Base-by-base conservation (phyloP, 2,888 invertebrate species). In the Chydorus sphaericus region DNA sequence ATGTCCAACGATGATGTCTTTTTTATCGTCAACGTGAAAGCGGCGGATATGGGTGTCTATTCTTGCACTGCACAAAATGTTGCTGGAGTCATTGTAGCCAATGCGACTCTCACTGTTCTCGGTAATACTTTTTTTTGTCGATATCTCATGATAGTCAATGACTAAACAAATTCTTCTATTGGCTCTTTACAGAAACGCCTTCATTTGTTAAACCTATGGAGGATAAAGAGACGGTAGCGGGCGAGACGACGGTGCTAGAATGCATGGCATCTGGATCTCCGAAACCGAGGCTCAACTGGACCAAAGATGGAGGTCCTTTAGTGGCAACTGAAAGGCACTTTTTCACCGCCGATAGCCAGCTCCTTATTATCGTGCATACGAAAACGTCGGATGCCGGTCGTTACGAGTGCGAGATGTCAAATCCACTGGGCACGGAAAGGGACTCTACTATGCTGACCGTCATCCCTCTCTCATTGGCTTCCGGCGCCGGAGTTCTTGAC, bases 31-130 rank as follows among this genome's bases (percentile, higher is more conserved):
- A 82, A 89, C 71, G 88, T 89, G 23, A 90, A 89, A 69, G 78
- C 83, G 1, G 78, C 80, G 33, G 96, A 96, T 67, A 85, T 86
- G 71, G 96, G 96, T 0, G 76, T 89, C 30, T 96, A 96, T 68
- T 91, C 88, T 53, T 96, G 94, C 71, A 90, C 85, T 7, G 96
- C 94, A 1, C 80, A 82, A 65, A 96, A 93, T 71, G 77, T 82
- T 44, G 94, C 92, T 14, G 96, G 94, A 0, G 79, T 79, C 55
- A 83, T 90, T 37, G 80, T 83, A 62, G 83, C 89, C 2, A 92
- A 91, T 73, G 89, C 89, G 23, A 85, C 86, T 18, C 74, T 94
- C 29, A 81, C 82, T 61, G 89, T 94, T 55, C 71, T 80, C 61
- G 76, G 76, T 77, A 65, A 63, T 62, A 61, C 31, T 31, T 39